A percentile compares a stretch with the other conserved stretches of the same genome.
These are phyloP conservation scores for Danio albolineatus DNA, from an alignment of 2,797 vertebrate species.

Conservation along the genomic window DNA sequence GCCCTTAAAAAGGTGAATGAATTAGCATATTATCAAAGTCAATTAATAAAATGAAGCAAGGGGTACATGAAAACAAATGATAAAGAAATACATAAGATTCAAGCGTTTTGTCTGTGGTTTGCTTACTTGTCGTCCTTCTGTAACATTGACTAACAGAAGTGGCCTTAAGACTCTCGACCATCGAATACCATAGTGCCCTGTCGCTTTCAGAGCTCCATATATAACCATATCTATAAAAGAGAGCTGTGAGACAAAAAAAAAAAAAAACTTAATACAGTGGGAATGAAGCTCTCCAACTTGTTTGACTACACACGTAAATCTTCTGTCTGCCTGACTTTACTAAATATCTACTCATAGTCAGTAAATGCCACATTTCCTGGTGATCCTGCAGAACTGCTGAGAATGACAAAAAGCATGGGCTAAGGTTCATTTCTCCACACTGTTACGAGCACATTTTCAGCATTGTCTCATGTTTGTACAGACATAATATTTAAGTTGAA, in stretches of 20 bases:
- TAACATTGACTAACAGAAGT: conserved; percentile 90
- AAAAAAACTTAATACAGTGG: conserved; percentile 12
- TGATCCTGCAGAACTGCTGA: conserved; percentile 66
- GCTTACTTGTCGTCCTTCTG: conserved; percentile 90
- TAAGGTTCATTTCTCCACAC: conserved; percentile 70
- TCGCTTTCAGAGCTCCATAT: conserved; percentile 79
- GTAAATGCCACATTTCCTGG: conserved; percentile 30
- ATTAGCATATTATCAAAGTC: background rate
- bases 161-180: conserved; percentile 90
- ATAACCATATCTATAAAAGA: conserved; percentile 86
- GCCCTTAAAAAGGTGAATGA: background rate
- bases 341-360: conserved; percentile 2
- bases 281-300: background rate
- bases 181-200: conserved; percentile 73
- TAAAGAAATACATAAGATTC: background rate
- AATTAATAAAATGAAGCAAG: background rate
- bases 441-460: conserved; percentile 61
- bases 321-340: background rate
- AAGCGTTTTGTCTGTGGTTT: background rate
- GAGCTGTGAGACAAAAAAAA: conserved; percentile 72
- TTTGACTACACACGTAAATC: background rate
- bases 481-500: background rate
- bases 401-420: conserved; percentile 35
- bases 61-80: background rate
- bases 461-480: conserved; percentile 53